Evolutionary conservation across 2,113 vertebrate species (phyloP).

Genomic region (human (Homo sapiens)): GRCh38 chr15:84774001-84774500

Average conservation of each 20-base stretch:
- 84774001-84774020: not conserved
- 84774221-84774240: not conserved
- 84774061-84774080: not conserved
- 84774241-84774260: not conserved
- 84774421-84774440: not conserved
- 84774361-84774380: not conserved
- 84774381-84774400: not conserved
- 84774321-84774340: not conserved
- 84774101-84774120: not conserved
- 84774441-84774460: not conserved
- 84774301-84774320: not conserved
- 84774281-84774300: not conserved
- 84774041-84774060: not conserved
- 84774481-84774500: not conserved
- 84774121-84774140: not conserved
- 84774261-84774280: not conserved
- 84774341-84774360: not conserved
- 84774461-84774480: not conserved
- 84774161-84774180: not conserved
- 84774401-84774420: not conserved
- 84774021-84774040: not conserved
- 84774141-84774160: not conserved
- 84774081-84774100: not conserved
- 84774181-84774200: conserved; percentile 19
- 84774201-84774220: conserved; percentile 2